phyloP scores from a whole-genome alignment of 2,113 vertebrate genomes.

The Sciurus niger region DNA sequence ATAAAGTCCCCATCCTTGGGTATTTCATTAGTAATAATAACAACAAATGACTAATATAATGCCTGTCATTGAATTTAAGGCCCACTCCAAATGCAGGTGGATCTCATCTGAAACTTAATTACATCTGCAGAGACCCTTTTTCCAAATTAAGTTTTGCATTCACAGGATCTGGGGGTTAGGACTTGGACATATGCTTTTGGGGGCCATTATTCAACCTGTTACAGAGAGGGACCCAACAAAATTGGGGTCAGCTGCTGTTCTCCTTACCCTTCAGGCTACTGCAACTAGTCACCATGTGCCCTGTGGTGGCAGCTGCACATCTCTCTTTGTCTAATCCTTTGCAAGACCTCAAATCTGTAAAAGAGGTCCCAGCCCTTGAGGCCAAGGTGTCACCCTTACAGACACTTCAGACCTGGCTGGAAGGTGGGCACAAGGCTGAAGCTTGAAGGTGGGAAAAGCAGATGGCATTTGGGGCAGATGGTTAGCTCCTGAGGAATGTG shows the following conservation, averaged over 20 bases:
- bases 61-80: no score
- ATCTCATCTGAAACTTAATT: background rate
- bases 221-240: fast-evolving
- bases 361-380: background rate
- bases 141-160: no score
- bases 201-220: no score
- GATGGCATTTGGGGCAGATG: background rate
- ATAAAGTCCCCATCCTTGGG: no score
- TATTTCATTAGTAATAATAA: no score
- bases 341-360: background rate
- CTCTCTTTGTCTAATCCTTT: background rate
- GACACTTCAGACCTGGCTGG: background rate
- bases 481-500: background rate
- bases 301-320: background rate
- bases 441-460: background rate
- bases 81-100: no score
- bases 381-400: background rate
- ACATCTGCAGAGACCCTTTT: background rate
- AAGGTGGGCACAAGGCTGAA: no score
- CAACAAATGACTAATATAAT: no score
- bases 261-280: background rate
- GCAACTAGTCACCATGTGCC: no score
- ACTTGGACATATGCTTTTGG: no score
- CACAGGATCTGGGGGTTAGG: no score
- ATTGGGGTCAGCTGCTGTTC: background rate